A percentile compares a stretch with the other conserved stretches of the same genome.
These are phyloP conservation scores for Dendroctonus valens DNA, from an alignment of 1,140 invertebrate species.

Conservation along the genomic window DNA sequence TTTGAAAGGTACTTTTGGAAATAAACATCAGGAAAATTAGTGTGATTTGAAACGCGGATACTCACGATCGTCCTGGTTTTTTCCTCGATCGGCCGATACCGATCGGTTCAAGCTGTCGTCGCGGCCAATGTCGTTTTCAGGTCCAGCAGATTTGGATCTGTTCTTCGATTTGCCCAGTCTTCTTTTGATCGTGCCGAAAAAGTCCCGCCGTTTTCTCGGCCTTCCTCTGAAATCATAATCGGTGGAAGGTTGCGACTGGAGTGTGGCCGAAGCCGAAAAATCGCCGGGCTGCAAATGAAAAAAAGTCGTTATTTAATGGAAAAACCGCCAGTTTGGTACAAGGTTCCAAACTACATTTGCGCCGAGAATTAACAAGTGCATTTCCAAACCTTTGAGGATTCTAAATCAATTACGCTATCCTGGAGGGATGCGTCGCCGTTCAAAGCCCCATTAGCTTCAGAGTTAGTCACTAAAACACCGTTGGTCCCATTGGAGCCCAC, in stretches of 20 bases:
- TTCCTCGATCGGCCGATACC: slow-evolving; percentile 64
- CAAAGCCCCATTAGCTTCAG: background rate
- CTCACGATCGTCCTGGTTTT: slow-evolving; percentile 53
- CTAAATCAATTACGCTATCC: background rate
- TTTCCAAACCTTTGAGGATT: slow-evolving; percentile 39
- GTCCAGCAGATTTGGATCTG: slow-evolving; percentile 70
- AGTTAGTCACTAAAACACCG: too few relatives aligned
- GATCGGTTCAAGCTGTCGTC: slow-evolving; percentile 61
- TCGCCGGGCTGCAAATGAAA: slow-evolving; percentile 37
- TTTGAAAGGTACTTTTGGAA: slow-evolving; percentile 1
- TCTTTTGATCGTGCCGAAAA: slow-evolving; percentile 87
- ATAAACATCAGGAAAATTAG: background rate
- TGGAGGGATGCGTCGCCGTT: background rate
- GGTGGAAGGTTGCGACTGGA: slow-evolving; percentile 42
- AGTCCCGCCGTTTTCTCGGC: slow-evolving; percentile 74
- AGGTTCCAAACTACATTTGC: too few relatives aligned
- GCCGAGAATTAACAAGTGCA: slow-evolving; percentile 2
- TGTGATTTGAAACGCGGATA: slow-evolving; percentile 5
- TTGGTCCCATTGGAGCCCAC: too few relatives aligned
- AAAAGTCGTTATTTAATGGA: background rate
- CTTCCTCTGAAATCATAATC: slow-evolving; percentile 61
- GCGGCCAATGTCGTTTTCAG: slow-evolving; percentile 54
- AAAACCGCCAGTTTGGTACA: too few relatives aligned
- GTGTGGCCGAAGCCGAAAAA: slow-evolving; percentile 29
- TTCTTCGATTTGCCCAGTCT: slow-evolving; percentile 79